Evolutionary conservation across 2,888 invertebrate species (phyloP), one percentile per base, ranked within the genome.

Genomic region (Pachliopta kotzebuea): DNA sequence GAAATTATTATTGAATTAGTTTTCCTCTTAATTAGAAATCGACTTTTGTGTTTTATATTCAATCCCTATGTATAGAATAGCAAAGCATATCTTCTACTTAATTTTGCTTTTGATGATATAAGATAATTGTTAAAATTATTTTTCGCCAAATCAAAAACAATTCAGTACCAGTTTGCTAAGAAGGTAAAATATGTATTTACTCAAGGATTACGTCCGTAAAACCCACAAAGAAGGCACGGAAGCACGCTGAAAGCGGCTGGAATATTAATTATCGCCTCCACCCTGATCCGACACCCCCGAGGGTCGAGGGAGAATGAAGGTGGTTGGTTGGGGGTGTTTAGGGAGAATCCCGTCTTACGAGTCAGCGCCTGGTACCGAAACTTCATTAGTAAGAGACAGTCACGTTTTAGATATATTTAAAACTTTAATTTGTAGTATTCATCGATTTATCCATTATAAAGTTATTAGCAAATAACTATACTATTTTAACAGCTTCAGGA

Each of bases 321-420:
- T 29, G 23, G 37, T 4, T 45, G 58, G 24, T 23, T 56, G 57
- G 67, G n/a, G 67, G 63, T 53, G 65, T 66, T 31, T 52, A 29
- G 60, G 61, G 70, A 70, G 70, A 69, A 67, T 73, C 69, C 73
- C 74, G 74, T 76, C 77, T 77, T 70, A 68, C 70, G 69, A 72
- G 67, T 70, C 72, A 72, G 85, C 84, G 85, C 86, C 86, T 85
- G 86, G 86, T 72, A 86, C 86, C 85, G 76, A 79, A 75, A 74
- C 74, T 72, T 70, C 74, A 75, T 72, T 70, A 69, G 64, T 66
- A 76, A 67, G 81, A 79, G 78, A 37, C 67, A 60, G 67, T 61
- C 24, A 29, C 21, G 26, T 45, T 52, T 8, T 55, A 2, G 8
- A 61, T 23, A 20, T 37, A 29, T 37, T 14, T 37, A 2, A 9